Evolutionary conservation across 2,888 invertebrate genomes (phyloP).

Genomic region (Auanema sp.): DNA sequence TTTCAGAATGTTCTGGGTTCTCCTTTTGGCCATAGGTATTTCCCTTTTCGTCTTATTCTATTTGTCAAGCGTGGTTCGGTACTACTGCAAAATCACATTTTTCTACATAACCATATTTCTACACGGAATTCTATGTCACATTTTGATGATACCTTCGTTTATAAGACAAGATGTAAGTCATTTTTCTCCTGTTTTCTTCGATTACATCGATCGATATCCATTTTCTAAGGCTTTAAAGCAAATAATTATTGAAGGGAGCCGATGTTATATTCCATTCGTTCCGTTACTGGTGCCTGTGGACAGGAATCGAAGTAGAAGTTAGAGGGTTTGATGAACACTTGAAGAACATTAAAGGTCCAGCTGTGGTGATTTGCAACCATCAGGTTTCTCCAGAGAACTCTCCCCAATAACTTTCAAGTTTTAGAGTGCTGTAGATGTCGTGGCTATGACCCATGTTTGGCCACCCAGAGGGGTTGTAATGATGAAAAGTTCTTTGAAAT

Average conservation of each 20-base stretch:
- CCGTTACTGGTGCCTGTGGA: conserved; percentile 43
- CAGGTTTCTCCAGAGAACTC: conserved; percentile 27
- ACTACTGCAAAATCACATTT: conserved; percentile 33
- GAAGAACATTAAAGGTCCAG: conserved; percentile 28
- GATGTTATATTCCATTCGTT: conserved; percentile 39
- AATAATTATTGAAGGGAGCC: conserved; percentile 35
- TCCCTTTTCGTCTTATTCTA: conserved; percentile 23
- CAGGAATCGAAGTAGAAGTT: conserved; percentile 37
- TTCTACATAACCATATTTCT: conserved; percentile 41
- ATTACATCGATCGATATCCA: neutral
- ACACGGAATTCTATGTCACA: conserved; percentile 36
- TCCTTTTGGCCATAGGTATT: conserved; percentile 6
- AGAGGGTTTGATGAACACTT: conserved; percentile 23
- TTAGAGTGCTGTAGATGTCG: conserved; percentile 53
- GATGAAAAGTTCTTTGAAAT: conserved; percentile 48
- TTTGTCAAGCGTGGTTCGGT: conserved; percentile 30
- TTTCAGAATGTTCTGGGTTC: neutral
- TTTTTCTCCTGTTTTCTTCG: neutral
- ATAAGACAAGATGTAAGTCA: conserved; percentile 28
- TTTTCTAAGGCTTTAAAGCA: conserved; percentile 1
- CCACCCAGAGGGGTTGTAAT: conserved; percentile 47
- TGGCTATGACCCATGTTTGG: conserved; percentile 43
- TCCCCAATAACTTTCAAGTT: conserved; percentile 7
- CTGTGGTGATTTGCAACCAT: conserved; percentile 46
- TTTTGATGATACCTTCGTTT: conserved; percentile 39